A percentile compares a stretch with the other conserved stretches of the same genome.
Evolutionary conservation across 2,797 vertebrate species (phyloP).

Genomic region (Podarcis lilfordi): DNA sequence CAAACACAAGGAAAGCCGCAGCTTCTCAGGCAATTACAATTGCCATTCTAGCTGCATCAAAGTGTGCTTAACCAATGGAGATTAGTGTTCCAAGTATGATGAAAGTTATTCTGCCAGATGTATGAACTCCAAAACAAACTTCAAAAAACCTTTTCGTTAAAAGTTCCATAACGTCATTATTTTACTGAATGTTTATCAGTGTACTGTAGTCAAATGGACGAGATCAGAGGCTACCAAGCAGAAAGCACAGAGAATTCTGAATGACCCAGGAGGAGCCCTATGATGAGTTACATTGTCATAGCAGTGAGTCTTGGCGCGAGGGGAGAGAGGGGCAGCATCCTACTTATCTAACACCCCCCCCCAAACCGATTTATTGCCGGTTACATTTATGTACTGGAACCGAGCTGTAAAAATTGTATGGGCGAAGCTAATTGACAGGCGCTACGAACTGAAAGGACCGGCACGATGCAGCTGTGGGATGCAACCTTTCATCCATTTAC

Average conservation of each 20-base stretch:
- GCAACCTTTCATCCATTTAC: background rate
- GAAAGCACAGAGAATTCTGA: background rate
- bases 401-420: too few species aligned
- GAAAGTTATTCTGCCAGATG: background rate
- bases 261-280: background rate
- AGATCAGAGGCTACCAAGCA: too few species aligned
- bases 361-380: background rate
- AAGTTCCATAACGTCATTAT: background rate
- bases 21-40: background rate
- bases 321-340: background rate
- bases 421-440: too few species aligned
- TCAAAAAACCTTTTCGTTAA: background rate
- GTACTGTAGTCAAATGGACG: background rate
- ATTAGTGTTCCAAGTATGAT: background rate
- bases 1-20: background rate
- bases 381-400: background rate
- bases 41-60: background rate
- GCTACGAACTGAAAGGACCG: too few species aligned
- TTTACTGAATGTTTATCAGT: background rate
- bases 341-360: too few species aligned
- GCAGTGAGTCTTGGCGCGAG: too few species aligned
- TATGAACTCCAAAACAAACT: background rate
- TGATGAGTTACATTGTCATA: background rate
- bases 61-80: background rate
- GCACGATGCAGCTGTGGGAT: background rate